Percentiles rank a stretch among this genome's conserved stretches.
These are phyloP conservation scores for Drosophila demipolita DNA, from an alignment of 2,888 invertebrate species.

Conservation along the genomic window DNA sequence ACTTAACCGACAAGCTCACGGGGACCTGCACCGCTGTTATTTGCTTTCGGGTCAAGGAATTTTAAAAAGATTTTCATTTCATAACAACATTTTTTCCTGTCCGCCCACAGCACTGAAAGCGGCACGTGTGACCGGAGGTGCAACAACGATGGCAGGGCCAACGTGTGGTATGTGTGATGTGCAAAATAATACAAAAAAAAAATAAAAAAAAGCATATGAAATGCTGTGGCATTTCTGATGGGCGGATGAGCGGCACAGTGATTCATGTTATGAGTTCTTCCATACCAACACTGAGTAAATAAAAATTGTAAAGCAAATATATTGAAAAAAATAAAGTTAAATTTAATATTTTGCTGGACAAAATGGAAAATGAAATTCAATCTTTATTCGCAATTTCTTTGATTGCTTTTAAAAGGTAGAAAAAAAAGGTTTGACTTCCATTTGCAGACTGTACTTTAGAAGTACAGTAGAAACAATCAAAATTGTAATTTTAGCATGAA, in stretches of 20 bases:
- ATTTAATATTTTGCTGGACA: not conserved
- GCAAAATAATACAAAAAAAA: slow-evolving; percentile 24
- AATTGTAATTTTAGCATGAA: not conserved
- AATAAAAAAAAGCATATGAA: slow-evolving; percentile 11
- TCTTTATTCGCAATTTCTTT: not conserved
- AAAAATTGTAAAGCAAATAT: not conserved
- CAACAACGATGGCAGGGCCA: slow-evolving; percentile 15
- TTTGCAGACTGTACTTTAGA: not conserved
- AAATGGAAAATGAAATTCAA: not conserved
- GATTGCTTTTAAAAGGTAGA: not conserved
- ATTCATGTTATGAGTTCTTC: not conserved
- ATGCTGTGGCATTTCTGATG: slow-evolving; percentile 38
- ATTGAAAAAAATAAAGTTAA: not conserved
- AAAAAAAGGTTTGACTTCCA: not conserved
- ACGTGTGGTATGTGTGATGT: slow-evolving; percentile 66
- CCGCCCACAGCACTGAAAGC: slow-evolving; percentile 33
- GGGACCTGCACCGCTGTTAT: slow-evolving; percentile 43
- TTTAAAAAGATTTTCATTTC: slow-evolving; percentile 71
- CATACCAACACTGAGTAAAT: not conserved
- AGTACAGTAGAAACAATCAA: no score
- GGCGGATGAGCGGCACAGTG: slow-evolving; percentile 25
- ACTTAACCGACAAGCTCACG: slow-evolving; percentile 41
- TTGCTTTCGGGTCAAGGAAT: slow-evolving; percentile 74
- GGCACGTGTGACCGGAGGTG: slow-evolving; percentile 36
- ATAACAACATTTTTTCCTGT: slow-evolving; percentile 56